Evolutionary conservation across 2,888 invertebrate species (phyloP), one percentile per base, ranked within the genome.

Genomic region (Chrysolina americana): DNA sequence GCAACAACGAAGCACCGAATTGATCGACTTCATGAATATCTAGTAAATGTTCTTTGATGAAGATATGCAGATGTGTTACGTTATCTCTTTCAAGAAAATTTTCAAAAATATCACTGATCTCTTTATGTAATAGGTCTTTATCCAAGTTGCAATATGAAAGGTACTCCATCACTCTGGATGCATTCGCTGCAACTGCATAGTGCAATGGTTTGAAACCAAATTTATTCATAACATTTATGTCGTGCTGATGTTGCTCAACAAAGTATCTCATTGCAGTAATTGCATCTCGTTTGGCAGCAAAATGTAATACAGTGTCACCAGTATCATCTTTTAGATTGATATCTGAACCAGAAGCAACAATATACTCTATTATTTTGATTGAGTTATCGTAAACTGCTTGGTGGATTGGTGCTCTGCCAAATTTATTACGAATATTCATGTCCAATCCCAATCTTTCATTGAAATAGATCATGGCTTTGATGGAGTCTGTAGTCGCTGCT

Each of bases 251-350:
- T 13, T 70, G 41, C 2, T 36, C 36, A 11, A 59, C 21, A 13
- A 70, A 64, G 50, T 70, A 70, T 50, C 36, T 47, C 28, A 70
- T n/a, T 5, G 41, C 28, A 5, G 48, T 23, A 17, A 50, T 17
- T n/a, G 70, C 47, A 48, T 64, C 23, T 64, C 64, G 19, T 9
- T 9, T 44, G 50, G 64, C 70, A 19, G 48, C 47, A 0, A 6
- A 19, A 36, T 70, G 70, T 2, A 70, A 8, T 5, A 48, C 70
- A 10, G 41, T 69, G 17, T 21, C 21, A 28, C 28, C 28, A 13
- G 9, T 47, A 13, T 62, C 15, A 62, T 69, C 44, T 17, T n/a
- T 10, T 17, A 50, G 9, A 0, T 11, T 9, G 4, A 64, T 23
- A 50, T 28, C 15, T 15, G 19, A 13, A 6, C 6, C 9, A 23